Evolutionary conservation across 2,113 vertebrate species (phyloP).

Genomic region (Syrmaticus mikado): DNA sequence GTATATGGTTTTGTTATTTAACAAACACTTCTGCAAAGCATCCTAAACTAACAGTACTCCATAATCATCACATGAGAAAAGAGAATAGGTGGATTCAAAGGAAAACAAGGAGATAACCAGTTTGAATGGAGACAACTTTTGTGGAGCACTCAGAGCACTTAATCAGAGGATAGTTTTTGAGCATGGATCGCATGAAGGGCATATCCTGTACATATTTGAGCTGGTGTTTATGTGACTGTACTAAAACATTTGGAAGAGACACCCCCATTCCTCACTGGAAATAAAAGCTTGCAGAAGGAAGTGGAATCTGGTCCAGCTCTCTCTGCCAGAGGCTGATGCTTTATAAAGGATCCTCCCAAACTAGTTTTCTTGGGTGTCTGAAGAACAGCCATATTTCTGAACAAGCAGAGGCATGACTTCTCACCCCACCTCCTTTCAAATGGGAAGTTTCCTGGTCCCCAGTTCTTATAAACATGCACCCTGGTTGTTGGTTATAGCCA

Average conservation of each 20-base stretch:
- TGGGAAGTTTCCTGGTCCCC: not conserved
- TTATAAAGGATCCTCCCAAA: not conserved
- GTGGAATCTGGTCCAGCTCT: not conserved
- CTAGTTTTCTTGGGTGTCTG: not conserved
- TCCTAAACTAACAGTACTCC: not conserved
- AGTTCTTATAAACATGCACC: not conserved
- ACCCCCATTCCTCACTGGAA: not conserved
- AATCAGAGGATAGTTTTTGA: not conserved
- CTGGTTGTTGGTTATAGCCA: not conserved
- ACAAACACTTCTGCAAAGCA: not conserved
- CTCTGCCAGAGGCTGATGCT: not conserved
- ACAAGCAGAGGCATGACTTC: not conserved
- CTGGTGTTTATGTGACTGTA: not conserved
- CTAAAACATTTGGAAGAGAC: not conserved
- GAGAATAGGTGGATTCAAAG: not conserved
- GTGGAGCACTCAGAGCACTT: not conserved
- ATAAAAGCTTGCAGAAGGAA: not conserved
- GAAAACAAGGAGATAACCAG: not conserved
- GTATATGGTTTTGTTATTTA: not conserved
- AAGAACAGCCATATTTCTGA: not conserved
- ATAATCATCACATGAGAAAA: not conserved
- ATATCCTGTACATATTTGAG: not conserved
- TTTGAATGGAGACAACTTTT: not conserved
- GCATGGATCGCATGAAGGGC: not conserved
- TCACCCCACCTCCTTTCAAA: not conserved